phyloP scores from a whole-genome alignment of 2,113 vertebrate species.

The Paramisgurnus dabryanus region DNA sequence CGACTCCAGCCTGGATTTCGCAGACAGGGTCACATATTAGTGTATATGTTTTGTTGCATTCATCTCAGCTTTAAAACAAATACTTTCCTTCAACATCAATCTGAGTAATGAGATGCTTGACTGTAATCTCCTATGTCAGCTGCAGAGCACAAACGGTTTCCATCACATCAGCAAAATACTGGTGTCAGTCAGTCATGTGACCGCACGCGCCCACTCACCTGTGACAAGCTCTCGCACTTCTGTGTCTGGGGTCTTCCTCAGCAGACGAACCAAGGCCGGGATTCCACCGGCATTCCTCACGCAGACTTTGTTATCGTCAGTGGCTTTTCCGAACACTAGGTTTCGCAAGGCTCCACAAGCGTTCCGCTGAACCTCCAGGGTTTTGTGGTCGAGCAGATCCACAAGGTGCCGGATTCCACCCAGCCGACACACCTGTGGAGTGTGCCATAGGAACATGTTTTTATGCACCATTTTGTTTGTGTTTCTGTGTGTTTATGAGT shows the following conservation, averaged over 20 bases:
- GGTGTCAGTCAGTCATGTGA: not conserved
- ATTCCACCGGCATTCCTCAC: constrained; percentile 96
- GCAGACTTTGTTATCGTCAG: constrained; percentile 96
- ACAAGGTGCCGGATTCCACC: constrained; percentile 97
- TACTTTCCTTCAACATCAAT: constrained; percentile 33
- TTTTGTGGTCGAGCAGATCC: constrained; percentile 92
- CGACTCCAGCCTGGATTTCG: too few relatives aligned
- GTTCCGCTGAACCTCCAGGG: constrained; percentile 93
- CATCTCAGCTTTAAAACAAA: constrained; percentile 27
- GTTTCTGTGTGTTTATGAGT: not conserved
- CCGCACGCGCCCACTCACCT: constrained; percentile 62
- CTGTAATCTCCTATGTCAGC: not conserved
- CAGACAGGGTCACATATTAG: too few relatives aligned
- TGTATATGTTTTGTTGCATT: not conserved
- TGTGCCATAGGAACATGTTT: not conserved
- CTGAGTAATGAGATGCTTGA: constrained; percentile 16
- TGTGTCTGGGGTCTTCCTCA: constrained; percentile 91
- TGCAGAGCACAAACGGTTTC: constrained; percentile 13
- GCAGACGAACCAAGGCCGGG: constrained; percentile 87
- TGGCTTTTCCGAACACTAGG: constrained; percentile 94
- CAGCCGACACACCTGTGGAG: constrained; percentile 85
- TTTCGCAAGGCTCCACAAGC: constrained; percentile 94
- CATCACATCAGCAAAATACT: not conserved
- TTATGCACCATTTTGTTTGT: not conserved
- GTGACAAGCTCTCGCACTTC: constrained; percentile 95